Evolutionary conservation across 2,888 invertebrate species (phyloP).

Genomic region (Alsophila aescularia): DNA sequence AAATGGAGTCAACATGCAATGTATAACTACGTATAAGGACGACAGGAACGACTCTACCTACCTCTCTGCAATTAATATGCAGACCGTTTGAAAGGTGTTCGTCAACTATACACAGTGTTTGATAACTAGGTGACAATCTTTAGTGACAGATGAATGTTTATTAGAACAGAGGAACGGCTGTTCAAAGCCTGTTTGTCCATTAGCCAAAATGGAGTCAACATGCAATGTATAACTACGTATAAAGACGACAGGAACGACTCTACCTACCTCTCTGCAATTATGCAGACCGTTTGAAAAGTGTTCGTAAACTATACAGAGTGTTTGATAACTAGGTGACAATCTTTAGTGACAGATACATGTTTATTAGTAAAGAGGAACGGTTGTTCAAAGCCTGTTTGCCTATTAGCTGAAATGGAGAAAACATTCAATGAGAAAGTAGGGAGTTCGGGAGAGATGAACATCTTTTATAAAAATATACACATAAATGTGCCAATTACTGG

Average conservation of each 20-base stretch:
- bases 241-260: not conserved
- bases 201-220: not conserved
- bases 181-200: too few relatives aligned
- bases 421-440: constrained; percentile 7
- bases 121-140: too few relatives aligned
- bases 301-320: not conserved
- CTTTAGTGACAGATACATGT: too few relatives aligned
- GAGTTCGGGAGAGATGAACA: too few relatives aligned
- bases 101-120: too few relatives aligned
- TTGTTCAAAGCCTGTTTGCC: too few relatives aligned
- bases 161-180: too few relatives aligned
- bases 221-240: constrained; percentile 6
- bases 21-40: not conserved
- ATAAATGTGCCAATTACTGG: too few relatives aligned
- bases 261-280: not conserved
- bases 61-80: not conserved
- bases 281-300: not conserved
- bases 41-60: not conserved
- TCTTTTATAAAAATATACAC: too few relatives aligned
- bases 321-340: too few relatives aligned
- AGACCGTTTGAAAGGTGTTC: not conserved
- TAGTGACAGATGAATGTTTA: too few relatives aligned
- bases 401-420: not conserved
- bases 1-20: not conserved
- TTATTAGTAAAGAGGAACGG: too few relatives aligned